phyloP scores from a whole-genome alignment of 2,888 invertebrate species.

The Eupithecia exiguata region DNA sequence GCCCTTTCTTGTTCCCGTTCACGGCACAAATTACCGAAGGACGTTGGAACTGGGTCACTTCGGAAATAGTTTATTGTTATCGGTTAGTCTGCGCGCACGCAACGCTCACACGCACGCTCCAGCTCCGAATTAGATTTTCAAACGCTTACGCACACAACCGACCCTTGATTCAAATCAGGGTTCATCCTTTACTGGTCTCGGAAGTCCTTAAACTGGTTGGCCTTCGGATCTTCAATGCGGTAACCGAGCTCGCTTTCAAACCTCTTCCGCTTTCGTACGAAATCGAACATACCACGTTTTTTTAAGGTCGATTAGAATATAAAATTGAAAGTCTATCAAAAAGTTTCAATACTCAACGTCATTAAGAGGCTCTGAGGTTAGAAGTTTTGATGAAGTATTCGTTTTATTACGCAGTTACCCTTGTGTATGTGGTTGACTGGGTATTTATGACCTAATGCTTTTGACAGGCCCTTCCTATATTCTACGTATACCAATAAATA shows the following conservation, averaged over 20 bases:
- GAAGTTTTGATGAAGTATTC: slow-evolving; percentile 67
- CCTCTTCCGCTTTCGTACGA: slow-evolving; percentile 75
- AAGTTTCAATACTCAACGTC: slow-evolving; percentile 68
- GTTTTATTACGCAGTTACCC: slow-evolving; percentile 79
- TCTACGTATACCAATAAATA: slow-evolving; percentile 49
- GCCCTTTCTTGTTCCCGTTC: slow-evolving; percentile 83
- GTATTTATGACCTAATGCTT: slow-evolving; percentile 60
- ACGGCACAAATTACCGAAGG: slow-evolving; percentile 82
- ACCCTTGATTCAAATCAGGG: slow-evolving; percentile 68
- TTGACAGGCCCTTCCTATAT: slow-evolving; percentile 65
- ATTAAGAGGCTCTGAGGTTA: slow-evolving; percentile 71
- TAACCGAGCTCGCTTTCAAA: slow-evolving; percentile 59
- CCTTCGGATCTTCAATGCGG: slow-evolving; percentile 67
- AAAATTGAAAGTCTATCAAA: slow-evolving; percentile 75
- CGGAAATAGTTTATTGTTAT: slow-evolving; percentile 85
- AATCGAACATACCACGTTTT: slow-evolving; percentile 64
- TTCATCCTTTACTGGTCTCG: slow-evolving; percentile 70
- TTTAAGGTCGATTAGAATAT: slow-evolving; percentile 76
- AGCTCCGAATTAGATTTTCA: slow-evolving; percentile 65
- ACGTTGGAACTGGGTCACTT: slow-evolving; percentile 83
- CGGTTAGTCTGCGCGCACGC: slow-evolving; percentile 80
- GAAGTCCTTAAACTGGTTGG: slow-evolving; percentile 70
- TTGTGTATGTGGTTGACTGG: slow-evolving; percentile 63
- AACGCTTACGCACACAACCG: slow-evolving; percentile 72
- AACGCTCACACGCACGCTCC: slow-evolving; percentile 71